These are phyloP conservation scores for Halictus ligatus DNA, from an alignment of 2,888 invertebrate species.

Conservation along the genomic window DNA sequence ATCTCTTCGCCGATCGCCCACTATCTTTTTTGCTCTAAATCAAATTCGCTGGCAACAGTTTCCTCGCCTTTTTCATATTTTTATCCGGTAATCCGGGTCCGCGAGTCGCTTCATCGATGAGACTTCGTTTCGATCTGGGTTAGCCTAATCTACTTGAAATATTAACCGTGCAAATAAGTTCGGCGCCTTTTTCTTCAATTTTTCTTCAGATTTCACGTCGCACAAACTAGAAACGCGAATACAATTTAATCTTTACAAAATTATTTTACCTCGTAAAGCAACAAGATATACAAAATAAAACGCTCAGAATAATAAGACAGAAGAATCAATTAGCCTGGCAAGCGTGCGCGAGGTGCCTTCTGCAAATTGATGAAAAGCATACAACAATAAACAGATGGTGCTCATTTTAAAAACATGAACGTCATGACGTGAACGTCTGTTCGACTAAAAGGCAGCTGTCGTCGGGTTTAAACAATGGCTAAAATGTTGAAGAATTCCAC, in stretches of 20 bases:
- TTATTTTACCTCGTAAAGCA: too few relatives aligned
- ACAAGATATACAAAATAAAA: too few relatives aligned
- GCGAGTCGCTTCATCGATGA: background rate
- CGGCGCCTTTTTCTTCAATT: too few relatives aligned
- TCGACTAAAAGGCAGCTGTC: background rate
- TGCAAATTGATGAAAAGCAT: background rate
- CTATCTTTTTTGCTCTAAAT: background rate
- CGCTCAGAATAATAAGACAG: background rate
- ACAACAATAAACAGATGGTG: background rate
- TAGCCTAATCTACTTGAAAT: too few relatives aligned
- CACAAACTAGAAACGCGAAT: too few relatives aligned
- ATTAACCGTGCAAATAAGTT: background rate
- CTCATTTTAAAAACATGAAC: background rate
- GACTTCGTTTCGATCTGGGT: too few relatives aligned
- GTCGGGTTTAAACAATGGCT: background rate
- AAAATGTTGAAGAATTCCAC: background rate
- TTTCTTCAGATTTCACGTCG: too few relatives aligned
- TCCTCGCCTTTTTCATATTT: background rate
- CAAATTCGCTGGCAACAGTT: background rate
- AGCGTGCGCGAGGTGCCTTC: background rate
- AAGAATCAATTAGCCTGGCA: background rate
- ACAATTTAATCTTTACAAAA: too few relatives aligned
- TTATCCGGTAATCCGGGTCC: background rate
- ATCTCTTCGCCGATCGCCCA: background rate
- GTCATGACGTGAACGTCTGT: background rate